These are phyloP conservation scores for Gambusia yucatana DNA, from an alignment of 2,797 vertebrate genomes.

Conservation along the genomic window DNA sequence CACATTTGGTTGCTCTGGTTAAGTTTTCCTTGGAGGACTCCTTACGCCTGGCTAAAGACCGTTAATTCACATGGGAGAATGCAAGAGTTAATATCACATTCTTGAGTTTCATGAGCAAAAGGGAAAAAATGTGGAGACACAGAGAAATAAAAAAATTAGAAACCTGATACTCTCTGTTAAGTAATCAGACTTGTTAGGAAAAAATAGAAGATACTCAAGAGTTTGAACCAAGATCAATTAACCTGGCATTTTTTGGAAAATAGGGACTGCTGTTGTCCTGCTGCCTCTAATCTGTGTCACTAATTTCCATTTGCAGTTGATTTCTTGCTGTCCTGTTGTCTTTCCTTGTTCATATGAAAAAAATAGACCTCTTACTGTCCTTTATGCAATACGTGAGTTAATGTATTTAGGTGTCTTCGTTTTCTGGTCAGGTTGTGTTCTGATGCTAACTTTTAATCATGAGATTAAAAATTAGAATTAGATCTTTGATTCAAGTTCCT, in stretches of 20 bases:
- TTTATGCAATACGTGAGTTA: neutral
- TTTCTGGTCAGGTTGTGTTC: neutral
- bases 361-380: neutral
- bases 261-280: neutral
- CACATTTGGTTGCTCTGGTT: slow-evolving; percentile 68
- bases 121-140: slow-evolving; percentile 10
- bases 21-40: slow-evolving; percentile 79
- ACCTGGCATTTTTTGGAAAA: neutral
- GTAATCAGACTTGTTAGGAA: neutral
- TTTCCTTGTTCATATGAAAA: neutral
- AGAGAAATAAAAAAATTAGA: slow-evolving; percentile 23
- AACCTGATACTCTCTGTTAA: slow-evolving; percentile 73
- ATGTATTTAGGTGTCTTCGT: neutral
- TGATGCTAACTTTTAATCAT: too few species aligned
- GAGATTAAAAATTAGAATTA: neutral
- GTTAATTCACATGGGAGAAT: slow-evolving; percentile 70
- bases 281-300: neutral
- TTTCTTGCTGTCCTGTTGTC: neutral
- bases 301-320: neutral
- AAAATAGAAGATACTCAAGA: neutral
- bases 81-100: slow-evolving; percentile 64
- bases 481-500: neutral
- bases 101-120: slow-evolving; percentile 45
- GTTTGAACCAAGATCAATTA: neutral
- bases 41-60: slow-evolving; percentile 70